These are phyloP conservation scores for Callipepla californica DNA, from an alignment of 2,113 vertebrate genomes.

Conservation along the genomic window DNA sequence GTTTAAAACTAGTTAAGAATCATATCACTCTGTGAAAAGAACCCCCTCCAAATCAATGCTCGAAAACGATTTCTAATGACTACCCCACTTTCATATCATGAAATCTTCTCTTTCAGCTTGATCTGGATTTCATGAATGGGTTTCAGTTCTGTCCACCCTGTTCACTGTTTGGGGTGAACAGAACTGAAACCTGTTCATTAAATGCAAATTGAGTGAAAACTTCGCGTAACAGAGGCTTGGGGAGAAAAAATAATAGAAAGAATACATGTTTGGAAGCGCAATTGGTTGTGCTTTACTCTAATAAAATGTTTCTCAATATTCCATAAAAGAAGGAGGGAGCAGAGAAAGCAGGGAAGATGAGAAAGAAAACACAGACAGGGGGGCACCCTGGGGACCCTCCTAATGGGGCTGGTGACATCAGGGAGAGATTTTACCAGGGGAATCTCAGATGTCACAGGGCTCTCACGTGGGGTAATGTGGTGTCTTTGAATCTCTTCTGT, in stretches of 20 bases:
- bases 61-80: neutral
- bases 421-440: fast-evolving
- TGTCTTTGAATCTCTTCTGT: neutral
- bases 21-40: neutral
- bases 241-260: too few relatives aligned
- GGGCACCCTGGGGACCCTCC: neutral
- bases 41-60: neutral
- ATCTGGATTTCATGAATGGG: neutral
- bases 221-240: neutral
- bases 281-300: neutral
- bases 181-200: fast-evolving
- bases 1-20: neutral
- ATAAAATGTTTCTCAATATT: neutral
- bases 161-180: neutral
- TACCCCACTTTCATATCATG: neutral
- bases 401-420: fast-evolving
- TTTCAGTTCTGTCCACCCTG: neutral
- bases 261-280: neutral
- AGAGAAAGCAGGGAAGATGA: neutral
- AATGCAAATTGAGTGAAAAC: neutral
- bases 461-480: fast-evolving
- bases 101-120: neutral
- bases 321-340: neutral
- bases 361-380: neutral
- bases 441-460: neutral